Base-by-base conservation (phyloP, 35 echinoderm and acorn worm species). In the Ophioderma brevispina region DNA sequence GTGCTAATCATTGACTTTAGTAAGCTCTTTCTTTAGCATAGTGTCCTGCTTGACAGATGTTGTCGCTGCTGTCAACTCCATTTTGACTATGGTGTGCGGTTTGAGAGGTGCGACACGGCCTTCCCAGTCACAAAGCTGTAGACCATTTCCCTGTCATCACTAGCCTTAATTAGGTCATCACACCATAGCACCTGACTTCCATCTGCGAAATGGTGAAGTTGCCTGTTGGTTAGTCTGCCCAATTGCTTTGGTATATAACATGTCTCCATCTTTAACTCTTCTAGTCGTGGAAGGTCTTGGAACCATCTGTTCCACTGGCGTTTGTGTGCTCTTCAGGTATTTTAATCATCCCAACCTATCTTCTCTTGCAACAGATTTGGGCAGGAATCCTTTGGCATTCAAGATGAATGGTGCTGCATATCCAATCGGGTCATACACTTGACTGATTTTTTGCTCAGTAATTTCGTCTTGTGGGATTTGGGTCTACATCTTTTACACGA, bases 71-170 rank as follows among this genome's bases (percentile, higher is more conserved):
- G 92, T 81, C n/a, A 94, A 40, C 40, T 94, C 82, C 39, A 94
- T 50, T 50, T 82, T 85, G 30, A 80, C 25, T 55, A 39, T 80
- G 90, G 80, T 36, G 81, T 90, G 0, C 82, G 38, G 35, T 89
- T 93, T 96, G n/a, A 96, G 35, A 23, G 91, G 95, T 77, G 85
- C 40, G 0, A 94, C 93, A 82, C 93, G 31, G 34, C 37, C 37
- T 75, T 78, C 32, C 81, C 46, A 77, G 77, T 50, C 17, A 90
- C 76, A 19, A 94, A 30, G 21, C 25, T 38, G 33, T 85, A 39
- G 0, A 94, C 17, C 25, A 59, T 38, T 25, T 79, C 76, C 1
- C 84, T 33, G 28, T 90, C 81, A 78, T 93, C 39, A 88, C 85
- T 32, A 88, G 33, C 77, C 91, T 81, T 50, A 91, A 38, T 39